Conservation (phyloP, 2,888 invertebrate genomes). For the Anticlea derivata region DNA sequence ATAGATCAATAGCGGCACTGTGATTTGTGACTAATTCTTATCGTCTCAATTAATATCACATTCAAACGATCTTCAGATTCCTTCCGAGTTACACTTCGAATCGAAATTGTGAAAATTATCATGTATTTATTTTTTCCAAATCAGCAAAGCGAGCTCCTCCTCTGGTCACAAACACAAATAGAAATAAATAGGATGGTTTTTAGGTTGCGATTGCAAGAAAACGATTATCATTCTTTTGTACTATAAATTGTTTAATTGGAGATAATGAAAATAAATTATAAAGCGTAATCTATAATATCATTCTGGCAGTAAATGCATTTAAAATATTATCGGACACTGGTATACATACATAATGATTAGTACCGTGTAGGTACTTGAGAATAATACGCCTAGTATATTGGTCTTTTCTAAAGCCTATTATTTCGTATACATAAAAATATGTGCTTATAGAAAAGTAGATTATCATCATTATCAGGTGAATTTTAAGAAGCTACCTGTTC, state of each 20-base stretch:
- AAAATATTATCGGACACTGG: constrained; percentile 1
- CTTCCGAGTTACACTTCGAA: constrained; percentile 11
- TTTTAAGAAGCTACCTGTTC: no score
- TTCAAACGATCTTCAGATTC: constrained; percentile 15
- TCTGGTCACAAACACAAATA: no score
- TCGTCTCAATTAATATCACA: constrained; percentile 18
- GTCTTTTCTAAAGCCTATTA: no score
- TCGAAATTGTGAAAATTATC: neutral
- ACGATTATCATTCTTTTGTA: constrained; percentile 14
- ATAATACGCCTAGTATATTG: no score
- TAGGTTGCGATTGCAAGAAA: constrained; percentile 7
- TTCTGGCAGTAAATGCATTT: constrained; percentile 14
- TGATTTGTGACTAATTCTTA: constrained; percentile 47
- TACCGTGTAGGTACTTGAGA: no score
- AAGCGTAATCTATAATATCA: constrained; percentile 14
- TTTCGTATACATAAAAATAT: neutral
- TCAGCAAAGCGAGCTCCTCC: no score
- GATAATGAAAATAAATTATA: constrained; percentile 25
- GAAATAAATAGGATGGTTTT: neutral
- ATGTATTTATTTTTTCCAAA: no score
- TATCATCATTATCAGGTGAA: no score
- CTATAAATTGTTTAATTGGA: constrained; percentile 22
- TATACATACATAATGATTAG: constrained; percentile 2
- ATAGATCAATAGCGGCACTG: constrained; percentile 45
- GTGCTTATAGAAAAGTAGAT: neutral